Base-by-base conservation (phyloP, 2,888 invertebrate genomes). In the Neoitamus cyanurus region DNA sequence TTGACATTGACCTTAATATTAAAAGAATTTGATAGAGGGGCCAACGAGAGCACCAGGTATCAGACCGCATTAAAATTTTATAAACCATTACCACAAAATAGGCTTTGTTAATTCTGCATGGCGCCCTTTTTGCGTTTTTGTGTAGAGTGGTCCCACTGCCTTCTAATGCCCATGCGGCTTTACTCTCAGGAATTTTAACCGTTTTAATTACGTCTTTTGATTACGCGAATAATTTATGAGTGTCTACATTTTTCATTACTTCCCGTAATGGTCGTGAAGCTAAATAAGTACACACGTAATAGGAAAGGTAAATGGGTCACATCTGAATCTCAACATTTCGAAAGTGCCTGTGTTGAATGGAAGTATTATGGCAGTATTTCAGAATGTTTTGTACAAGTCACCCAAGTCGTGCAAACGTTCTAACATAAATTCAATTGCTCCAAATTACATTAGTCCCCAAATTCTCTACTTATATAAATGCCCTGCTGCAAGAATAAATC, bases 1-100 rank as follows among this genome's bases (percentile, higher is more conserved):
- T 58, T 58, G 78, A 80, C 78, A 80, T 42, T 80, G 78, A 80
- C 78, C 78, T 48, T 80, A 80, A 80, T 80, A 80, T 46, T 31
- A 80, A 77, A 46, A 48, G 5, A 46, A 46, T 34, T 9, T n/a
- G 13, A 58, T 25, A 25, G 2, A 9, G 20, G 58, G 58, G 58
- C 58, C 9, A 9, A 2, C 9, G 6, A 20, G 58, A 58, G 42
- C 58, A 58, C 15, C 15, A 20, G 58, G 77, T 36, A 42, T 48
- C 11, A 15, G n/a, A 15, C 20, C 20, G 9, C 78, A 78, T 78
- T 58, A 78, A 78, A 31, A 58, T 78, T 80, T 58, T 31, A 80
- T 58, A 80, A 80, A 30, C 31, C 58, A 80, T 80, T 80, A 80
- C 30, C 78, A 80, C 58, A 20, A 80, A 80, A 58, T 58, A 58